These are phyloP conservation scores for Cygnus buccinator DNA, from an alignment of 2,113 vertebrate species.

Conservation along the genomic window DNA sequence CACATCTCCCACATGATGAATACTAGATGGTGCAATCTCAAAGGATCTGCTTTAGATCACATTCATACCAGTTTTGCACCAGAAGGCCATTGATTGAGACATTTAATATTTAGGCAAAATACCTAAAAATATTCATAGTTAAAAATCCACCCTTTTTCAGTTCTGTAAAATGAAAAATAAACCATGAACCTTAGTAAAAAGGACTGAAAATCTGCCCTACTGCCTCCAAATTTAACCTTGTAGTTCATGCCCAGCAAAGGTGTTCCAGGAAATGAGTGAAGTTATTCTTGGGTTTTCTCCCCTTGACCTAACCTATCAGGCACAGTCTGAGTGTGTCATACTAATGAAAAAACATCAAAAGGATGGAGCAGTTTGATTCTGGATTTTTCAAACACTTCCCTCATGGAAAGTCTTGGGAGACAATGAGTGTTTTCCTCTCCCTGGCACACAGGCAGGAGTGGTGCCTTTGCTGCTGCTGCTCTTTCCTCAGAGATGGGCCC, in stretches of 20 bases:
- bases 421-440: neutral
- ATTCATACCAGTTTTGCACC: neutral
- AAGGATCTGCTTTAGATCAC: neutral
- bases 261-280: neutral
- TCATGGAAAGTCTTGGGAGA: neutral
- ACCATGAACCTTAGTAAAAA: neutral
- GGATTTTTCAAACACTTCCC: neutral
- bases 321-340: neutral
- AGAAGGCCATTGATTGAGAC: neutral
- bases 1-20: neutral
- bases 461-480: neutral
- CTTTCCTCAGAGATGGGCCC: neutral
- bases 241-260: neutral
- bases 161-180: neutral
- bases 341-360: neutral
- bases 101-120: neutral
- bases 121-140: neutral
- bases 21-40: neutral
- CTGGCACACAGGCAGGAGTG: neutral
- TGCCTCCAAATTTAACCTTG: neutral
- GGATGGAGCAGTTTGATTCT: neutral
- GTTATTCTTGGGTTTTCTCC: neutral
- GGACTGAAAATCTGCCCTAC: neutral
- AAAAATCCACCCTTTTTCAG: neutral
- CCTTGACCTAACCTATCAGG: neutral